Conservation (phyloP, 2,113 vertebrate genomes). For the Protomyctophum bolini region DNA sequence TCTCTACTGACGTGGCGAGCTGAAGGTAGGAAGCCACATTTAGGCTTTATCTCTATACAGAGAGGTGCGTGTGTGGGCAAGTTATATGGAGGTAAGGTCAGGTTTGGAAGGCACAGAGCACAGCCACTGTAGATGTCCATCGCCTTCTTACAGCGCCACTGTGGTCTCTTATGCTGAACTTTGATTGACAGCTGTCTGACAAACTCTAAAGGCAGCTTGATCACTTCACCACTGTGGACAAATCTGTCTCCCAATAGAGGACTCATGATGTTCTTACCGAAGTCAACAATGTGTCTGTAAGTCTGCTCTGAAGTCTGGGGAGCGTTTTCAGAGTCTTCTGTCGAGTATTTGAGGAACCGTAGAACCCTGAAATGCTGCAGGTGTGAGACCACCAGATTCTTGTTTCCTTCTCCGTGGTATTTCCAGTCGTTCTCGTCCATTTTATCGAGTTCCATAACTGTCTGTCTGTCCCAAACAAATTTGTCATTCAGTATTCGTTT, state of each 20-base stretch:
- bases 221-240: constrained; percentile 94
- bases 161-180: constrained; percentile 93
- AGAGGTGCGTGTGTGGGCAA: constrained; percentile 85
- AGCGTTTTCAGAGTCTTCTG: constrained; percentile 75
- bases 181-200: constrained; percentile 93
- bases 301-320: constrained; percentile 87
- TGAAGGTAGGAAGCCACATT: constrained; percentile 96
- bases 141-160: constrained; percentile 95
- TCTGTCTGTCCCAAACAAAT: too few relatives aligned
- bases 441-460: constrained; percentile 90
- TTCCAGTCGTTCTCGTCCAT: constrained; percentile 97
- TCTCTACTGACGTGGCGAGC: constrained; percentile 90
- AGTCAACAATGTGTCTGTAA: constrained; percentile 92
- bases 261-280: constrained; percentile 95
- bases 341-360: constrained; percentile 90
- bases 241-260: constrained; percentile 93
- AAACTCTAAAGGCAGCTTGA: constrained; percentile 93
- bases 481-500: too few relatives aligned
- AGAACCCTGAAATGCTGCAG: constrained; percentile 90
- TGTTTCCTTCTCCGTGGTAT: constrained; percentile 97
- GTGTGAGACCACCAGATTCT: constrained; percentile 94
- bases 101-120: constrained; percentile 94
- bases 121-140: constrained; percentile 95
- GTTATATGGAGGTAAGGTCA: constrained; percentile 86
- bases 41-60: constrained; percentile 98